A percentile compares a stretch with the other conserved stretches of the same genome.
Conservation (phyloP, 2,797 vertebrate genomes). For the Capromys pilorides region DNA sequence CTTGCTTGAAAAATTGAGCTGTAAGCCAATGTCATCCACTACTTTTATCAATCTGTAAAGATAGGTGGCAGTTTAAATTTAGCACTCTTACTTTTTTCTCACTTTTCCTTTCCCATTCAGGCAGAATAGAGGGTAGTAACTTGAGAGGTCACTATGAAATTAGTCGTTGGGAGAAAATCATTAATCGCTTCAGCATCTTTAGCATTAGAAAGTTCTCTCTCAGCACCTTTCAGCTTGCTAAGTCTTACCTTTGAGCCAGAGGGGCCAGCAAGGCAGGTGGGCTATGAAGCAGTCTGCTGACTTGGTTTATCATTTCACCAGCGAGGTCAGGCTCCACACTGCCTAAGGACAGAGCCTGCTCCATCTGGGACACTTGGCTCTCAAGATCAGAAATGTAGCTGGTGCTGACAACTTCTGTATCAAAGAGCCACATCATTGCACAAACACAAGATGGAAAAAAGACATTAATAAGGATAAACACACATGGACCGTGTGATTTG, state of each 20-base stretch:
- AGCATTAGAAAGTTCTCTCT: not conserved
- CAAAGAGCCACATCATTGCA: conserved; percentile 66
- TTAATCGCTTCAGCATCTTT: conserved; percentile 2
- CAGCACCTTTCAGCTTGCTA: not conserved
- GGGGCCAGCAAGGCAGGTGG: conserved; percentile 82
- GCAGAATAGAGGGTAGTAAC: conserved; percentile 39
- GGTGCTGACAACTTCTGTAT: conserved; percentile 74
- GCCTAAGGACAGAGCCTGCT: conserved; percentile 82
- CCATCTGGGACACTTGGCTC: conserved; percentile 84
- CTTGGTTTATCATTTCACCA: conserved; percentile 82
- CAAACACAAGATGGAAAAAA: conserved; percentile 48
- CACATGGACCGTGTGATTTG: not conserved
- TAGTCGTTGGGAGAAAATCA: conserved; percentile 3
- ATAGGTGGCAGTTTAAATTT: conserved; percentile 52
- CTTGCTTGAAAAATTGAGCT: conserved; percentile 86
- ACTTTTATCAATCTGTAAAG: conserved; percentile 89
- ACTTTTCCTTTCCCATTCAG: not conserved
- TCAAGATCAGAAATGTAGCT: conserved; percentile 78
- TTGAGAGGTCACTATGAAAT: conserved; percentile 24
- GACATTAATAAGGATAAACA: conserved; percentile 53
- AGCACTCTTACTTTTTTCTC: not conserved
- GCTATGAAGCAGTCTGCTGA: conserved; percentile 89
- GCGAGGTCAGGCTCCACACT: conserved; percentile 84
- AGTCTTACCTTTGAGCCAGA: conserved; percentile 90
- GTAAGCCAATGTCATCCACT: conserved; percentile 91